phyloP scores from a whole-genome alignment of 2,797 vertebrate genomes.

The Tolypeutes matacus region DNA sequence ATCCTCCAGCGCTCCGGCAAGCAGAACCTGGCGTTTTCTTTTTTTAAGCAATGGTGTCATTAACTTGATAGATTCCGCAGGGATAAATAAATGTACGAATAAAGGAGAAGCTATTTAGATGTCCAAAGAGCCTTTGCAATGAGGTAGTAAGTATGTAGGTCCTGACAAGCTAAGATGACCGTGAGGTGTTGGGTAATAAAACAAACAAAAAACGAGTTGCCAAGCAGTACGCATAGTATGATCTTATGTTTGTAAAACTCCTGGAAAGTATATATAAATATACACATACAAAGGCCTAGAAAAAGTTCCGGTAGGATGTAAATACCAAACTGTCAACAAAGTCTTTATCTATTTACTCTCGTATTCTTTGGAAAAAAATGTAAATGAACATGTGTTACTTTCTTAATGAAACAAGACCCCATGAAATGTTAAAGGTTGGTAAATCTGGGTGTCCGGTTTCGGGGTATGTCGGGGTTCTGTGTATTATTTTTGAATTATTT shows the following conservation, averaged over 20 bases:
- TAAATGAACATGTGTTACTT: not conserved
- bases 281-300: not conserved
- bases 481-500: too few relatives aligned
- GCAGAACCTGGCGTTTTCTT: not conserved
- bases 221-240: not conserved
- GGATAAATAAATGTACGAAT: not conserved
- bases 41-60: not conserved
- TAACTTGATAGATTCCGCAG: slow-evolving; percentile 26
- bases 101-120: not conserved
- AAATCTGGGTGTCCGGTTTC: too few relatives aligned
- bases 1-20: not conserved
- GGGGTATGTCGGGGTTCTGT: too few relatives aligned
- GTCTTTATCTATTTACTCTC: slow-evolving; percentile 27
- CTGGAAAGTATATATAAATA: not conserved
- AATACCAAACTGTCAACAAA: not conserved
- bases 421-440: too few relatives aligned
- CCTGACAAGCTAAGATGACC: not conserved
- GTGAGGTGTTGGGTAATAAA: not conserved
- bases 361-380: slow-evolving; percentile 49
- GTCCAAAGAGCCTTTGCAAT: not conserved
- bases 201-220: not conserved
- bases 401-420: slow-evolving; percentile 60
- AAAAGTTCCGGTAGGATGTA: not conserved
- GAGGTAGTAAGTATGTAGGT: not conserved
- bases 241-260: slow-evolving; percentile 43